Evolutionary conservation across 2,797 vertebrate genomes (phyloP), one percentile per base, ranked within the genome.

Genomic region (Aphelocoma californica): DNA sequence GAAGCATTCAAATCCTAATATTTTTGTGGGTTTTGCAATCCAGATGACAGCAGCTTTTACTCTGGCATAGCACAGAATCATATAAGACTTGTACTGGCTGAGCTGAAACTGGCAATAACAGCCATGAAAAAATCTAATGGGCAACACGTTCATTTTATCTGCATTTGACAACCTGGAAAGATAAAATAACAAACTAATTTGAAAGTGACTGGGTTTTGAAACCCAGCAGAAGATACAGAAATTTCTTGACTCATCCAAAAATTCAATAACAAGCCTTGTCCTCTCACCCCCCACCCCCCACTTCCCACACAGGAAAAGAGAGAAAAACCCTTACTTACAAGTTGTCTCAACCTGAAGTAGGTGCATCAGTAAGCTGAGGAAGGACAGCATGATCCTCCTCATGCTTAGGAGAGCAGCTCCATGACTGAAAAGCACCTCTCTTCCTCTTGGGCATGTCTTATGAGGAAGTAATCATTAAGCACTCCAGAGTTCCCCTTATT

Each of bases 311-410:
- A 61, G 17, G 18, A 71, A 93, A 95, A 95, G 15, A 95, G 57
- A 9, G 0, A 50, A 93, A 94, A 93, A 26, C 19, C 53, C 36
- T 90, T 84, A 96, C 97, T 97, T 96, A 98, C 98, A 83, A 64
- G 31, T 51, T 75, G 34, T 62, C 34, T 75, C n/a, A 34, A 77
- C 69, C 65, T 92, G 95, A 92, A 95, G 48, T 75, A 97, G 47
- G 29, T 62, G 29, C 80, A 97, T 18, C 83, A 98, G 73, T 48
- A 97, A 75, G 86, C 83, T 95, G 45, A 97, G 87, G 73, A 88
- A 83, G 69, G 77, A 90, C 10, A 72, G 60, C 8, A 72, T 73
- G 65, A 78, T 93, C 36, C 86, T 67, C 44, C 15, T 79, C 97
- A 96, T 96, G 80, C 84, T 92, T 77, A 54, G 16, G 51, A 95